Evolutionary conservation across 2,113 vertebrate species (phyloP), one percentile per base, ranked within the genome.

Genomic region (Perccottus glenii): DNA sequence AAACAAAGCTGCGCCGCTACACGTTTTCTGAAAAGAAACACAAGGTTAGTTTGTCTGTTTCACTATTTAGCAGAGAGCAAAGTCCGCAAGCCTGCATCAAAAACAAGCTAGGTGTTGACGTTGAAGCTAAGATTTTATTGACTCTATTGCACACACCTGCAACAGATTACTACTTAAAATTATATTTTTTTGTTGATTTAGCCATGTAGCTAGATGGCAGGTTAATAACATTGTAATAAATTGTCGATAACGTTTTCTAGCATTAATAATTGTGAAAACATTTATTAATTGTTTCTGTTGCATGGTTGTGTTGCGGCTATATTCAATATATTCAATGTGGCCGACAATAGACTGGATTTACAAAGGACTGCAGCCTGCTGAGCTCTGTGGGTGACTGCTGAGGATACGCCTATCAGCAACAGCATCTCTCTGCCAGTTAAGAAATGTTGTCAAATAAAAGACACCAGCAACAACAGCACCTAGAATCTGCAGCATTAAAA

Each of bases 51-150:
- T 11, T 48, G 46, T 62, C 46, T 61, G 10, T 11, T 38, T 50
- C n/a, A 1, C 51, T 73, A 56, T 33, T 33, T 67, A 73, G 11
- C 47, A 60, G 74, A 64, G 10, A 19, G 68, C 42, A 81, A 72
- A 87, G 63, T 75, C 67, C 43, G 55, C 84, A 84, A 89, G 70
- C 81, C 61, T 64, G 56, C 16, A 56, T 64, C 56, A 65, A 76
- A 67, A 59, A 19, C 68, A 44, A 67, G 60, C 52, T 2, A 43
- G 8, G 52, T 53, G 43, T 15, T 64, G 49, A 16, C 19, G 46
- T 60, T 50, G 0, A 27, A 42, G 47, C 11, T 1, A 1, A 2
- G 15, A 27, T 10, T 40, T 5, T 15, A 14, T 4, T 48, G 1
- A 42, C 11, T 5, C 38, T 57, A 6, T 1, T 50, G 11, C 2